These are phyloP conservation scores for Bungarus multicinctus DNA, from an alignment of 2,113 vertebrate genomes.

Conservation along the genomic window DNA sequence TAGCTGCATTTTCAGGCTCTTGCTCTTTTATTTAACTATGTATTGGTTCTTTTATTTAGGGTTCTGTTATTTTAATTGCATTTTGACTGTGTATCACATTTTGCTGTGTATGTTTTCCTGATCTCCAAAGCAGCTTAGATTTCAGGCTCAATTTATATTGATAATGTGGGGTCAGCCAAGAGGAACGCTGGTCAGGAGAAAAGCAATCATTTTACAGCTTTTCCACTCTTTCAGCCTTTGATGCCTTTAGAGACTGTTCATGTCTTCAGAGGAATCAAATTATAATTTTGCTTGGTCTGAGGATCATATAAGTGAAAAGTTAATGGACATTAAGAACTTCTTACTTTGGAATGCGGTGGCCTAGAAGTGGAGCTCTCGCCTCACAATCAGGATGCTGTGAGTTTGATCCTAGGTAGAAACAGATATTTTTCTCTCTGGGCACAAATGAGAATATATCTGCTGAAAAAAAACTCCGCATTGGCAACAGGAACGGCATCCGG, in stretches of 20 bases:
- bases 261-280: background rate
- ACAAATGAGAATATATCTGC: no score
- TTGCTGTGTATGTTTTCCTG: background rate
- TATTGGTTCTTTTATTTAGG: background rate
- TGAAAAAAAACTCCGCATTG: no score
- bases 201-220: background rate
- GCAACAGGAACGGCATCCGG: no score
- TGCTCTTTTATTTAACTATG: background rate
- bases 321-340: background rate
- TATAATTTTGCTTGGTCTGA: background rate
- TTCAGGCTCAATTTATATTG: background rate
- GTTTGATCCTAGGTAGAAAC: no score
- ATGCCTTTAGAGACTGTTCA: background rate
- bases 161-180: background rate
- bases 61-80: background rate
- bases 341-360: background rate
- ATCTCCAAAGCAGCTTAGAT: background rate
- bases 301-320: background rate
- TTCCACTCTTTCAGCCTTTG: background rate
- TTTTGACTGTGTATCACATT: background rate
- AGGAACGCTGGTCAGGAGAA: background rate
- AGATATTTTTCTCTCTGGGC: no score
- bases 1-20: background rate
- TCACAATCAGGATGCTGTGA: no score
- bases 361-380: no score